Base-by-base conservation (phyloP, 2,113 vertebrate genomes). In the Butorides virescens region DNA sequence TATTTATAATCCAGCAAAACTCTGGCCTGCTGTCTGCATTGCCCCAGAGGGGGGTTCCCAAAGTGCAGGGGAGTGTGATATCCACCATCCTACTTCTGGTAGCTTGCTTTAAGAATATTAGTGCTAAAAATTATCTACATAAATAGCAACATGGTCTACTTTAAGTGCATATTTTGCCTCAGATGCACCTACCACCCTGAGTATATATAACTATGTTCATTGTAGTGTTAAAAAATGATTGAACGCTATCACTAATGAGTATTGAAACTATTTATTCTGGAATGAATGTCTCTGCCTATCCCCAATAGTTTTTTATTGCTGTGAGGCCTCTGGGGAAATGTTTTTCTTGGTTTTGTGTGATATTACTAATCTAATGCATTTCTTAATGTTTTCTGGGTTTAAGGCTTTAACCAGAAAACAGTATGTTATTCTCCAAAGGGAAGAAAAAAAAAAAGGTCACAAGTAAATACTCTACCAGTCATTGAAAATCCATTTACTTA, bases 1-100 rank as follows among this genome's bases (percentile, higher is more conserved):
- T 94, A 44, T 92, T 94, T 91, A 87, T 75, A 87, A 96, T 75
- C 56, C 56, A 78, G 52, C 23, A 84, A 49, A 84, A 84, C 10
- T 71, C 29, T 19, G 44, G 18, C 49, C 15, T 7, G 0, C 61
- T 84, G 15, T 77, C 63, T 84, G 46, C 36, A 10, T 29, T 86
- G 59, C 32, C 55, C 52, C 47, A 55, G 34, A 73, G 25, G 22
- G 23, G 17, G 16, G 73, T 92, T 83, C 72, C 83, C 30, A 1
- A 83, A 53, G 32, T 39, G 34, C 76, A 44, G 44, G 21, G 52
- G 8, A 59, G 16, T 16, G 4, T 58, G 49, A n/a, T 55, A 14
- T 47, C 90, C 49, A 53, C 29, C 42, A 26, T 50, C 8, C 21
- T 81, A 7, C 9, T 75, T 86, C 30, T 67, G 8, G 8, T 18